phyloP scores from a whole-genome alignment of 1,140 invertebrate species.

The Heliconius himera region DNA sequence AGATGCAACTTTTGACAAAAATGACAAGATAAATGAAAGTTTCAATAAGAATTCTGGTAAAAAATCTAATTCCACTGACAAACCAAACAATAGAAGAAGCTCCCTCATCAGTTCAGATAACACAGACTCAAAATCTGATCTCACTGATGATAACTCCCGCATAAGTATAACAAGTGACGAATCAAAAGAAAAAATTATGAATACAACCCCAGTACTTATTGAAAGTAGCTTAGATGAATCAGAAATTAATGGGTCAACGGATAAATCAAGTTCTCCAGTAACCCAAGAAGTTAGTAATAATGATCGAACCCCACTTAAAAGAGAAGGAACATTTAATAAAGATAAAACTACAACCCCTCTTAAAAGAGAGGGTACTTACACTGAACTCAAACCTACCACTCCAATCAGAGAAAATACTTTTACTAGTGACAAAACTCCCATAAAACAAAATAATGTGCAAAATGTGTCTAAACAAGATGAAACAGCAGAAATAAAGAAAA shows the following conservation, averaged over 20 bases:
- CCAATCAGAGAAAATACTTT: not conserved
- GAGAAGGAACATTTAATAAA: conserved; percentile 16
- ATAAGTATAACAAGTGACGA: conserved; percentile 70
- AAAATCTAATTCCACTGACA: conserved; percentile 43
- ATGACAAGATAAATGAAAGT: conserved; percentile 38
- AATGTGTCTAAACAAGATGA: conserved; percentile 1
- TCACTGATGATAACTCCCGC: conserved; percentile 50
- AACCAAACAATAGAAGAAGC: conserved; percentile 29
- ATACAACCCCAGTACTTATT: conserved; percentile 60
- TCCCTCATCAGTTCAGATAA: conserved; percentile 58
- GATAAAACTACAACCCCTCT: conserved; percentile 21
- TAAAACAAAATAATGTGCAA: conserved; percentile 19
- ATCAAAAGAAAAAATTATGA: conserved; percentile 59
- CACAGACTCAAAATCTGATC: conserved; percentile 48
- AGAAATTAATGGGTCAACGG: not conserved
- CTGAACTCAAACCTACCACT: not conserved
- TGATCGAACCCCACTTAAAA: not conserved
- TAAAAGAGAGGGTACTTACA: conserved; percentile 20
- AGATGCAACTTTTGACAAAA: conserved; percentile 35
- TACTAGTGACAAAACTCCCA: conserved; percentile 34
- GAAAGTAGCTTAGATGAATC: conserved; percentile 70
- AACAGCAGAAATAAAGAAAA: not conserved
- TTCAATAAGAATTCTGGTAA: conserved; percentile 34
- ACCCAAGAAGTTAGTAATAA: not conserved
- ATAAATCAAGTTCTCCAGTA: not conserved